Evolutionary conservation across 2,113 vertebrate genomes (phyloP), one percentile per base, ranked within the genome.

Genomic region (Nyctereutes procyonoides): DNA sequence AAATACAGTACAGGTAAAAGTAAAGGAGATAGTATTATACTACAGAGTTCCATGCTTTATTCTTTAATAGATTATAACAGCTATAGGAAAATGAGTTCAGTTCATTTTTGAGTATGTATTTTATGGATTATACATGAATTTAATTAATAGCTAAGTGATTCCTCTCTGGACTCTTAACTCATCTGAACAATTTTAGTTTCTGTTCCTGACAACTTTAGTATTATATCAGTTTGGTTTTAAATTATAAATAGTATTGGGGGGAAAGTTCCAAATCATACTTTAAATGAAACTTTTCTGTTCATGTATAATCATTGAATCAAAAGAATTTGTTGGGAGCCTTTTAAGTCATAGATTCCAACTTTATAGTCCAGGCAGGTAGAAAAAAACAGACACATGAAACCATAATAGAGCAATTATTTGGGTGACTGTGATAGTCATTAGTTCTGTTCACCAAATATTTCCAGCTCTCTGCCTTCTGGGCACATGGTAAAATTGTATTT

Each of bases 331-430:
- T 24, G 38, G 35, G 22, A 80, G 8, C 19, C 11, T 77, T 89
- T 92, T 67, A 81, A 85, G 24, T 87, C 9, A 20, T 30, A 56
- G 35, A 32, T 74, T 96, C 67, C 94, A 32, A 94, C 53, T 92
- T 74, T 3, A 32, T 3, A 24, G 56, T 90, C 10, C 65, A 60
- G 58, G 53, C 63, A 96, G 48, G 76, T 63, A 90, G 51, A 84
- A 96, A 96, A 95, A 95, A 67, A 91, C 94, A 90, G 76, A 63
- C 88, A 95, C 8, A 38, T 89, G 55, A 90, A 93, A 88, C 77
- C 16, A 71, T 92, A 86, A 83, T 58, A 83, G 55, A 69, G 19
- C 69, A 82, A 28, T 96, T 93, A 85, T 82, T 90, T 93, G 80
- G n/a, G 16, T 71, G 79, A 79, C 85, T 97, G 53, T 94, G 48